Percentiles rank a stretch among this genome's conserved stretches.
Conservation (phyloP, 2,113 vertebrate genomes). For the Albula glossodonta region DNA sequence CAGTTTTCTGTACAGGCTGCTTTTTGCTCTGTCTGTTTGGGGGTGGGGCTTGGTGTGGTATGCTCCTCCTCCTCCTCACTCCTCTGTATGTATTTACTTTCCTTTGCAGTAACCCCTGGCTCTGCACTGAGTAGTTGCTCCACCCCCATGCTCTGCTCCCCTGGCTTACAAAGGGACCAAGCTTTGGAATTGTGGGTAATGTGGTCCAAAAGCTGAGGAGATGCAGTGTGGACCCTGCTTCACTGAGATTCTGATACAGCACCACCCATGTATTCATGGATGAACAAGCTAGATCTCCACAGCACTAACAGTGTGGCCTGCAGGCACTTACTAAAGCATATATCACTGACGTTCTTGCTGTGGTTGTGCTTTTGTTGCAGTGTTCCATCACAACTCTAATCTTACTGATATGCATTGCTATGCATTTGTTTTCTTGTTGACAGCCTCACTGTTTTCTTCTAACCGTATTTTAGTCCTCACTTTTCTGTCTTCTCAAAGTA, state of each 20-base stretch:
- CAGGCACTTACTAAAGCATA: background rate
- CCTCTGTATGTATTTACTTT: slow-evolving; percentile 60
- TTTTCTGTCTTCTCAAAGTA: too few species aligned
- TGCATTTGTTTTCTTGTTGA: background rate
- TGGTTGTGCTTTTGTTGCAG: background rate
- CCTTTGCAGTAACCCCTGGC: slow-evolving; percentile 83
- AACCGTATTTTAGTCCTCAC: too few species aligned
- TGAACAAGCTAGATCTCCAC: background rate
- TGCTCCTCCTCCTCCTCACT: background rate
- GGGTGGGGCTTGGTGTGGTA: background rate
- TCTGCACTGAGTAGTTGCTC: slow-evolving; percentile 80
- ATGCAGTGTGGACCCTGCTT: background rate
- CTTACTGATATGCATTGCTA: background rate
- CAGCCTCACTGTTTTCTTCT: background rate
- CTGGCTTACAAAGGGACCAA: slow-evolving; percentile 66
- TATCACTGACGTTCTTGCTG: background rate
- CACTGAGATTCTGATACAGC: background rate
- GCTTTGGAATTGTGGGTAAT: slow-evolving; percentile 68
- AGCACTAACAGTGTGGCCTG: slow-evolving; percentile 1
- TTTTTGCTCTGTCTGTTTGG: background rate
- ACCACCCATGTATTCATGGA: slow-evolving; percentile 1
- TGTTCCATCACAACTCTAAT: background rate
- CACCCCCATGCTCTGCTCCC: slow-evolving; percentile 44
- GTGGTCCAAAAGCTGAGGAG: slow-evolving; percentile 57
- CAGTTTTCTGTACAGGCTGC: background rate